Evolutionary conservation across 2,113 vertebrate genomes (phyloP).

Genomic region (Nibea coibor): DNA sequence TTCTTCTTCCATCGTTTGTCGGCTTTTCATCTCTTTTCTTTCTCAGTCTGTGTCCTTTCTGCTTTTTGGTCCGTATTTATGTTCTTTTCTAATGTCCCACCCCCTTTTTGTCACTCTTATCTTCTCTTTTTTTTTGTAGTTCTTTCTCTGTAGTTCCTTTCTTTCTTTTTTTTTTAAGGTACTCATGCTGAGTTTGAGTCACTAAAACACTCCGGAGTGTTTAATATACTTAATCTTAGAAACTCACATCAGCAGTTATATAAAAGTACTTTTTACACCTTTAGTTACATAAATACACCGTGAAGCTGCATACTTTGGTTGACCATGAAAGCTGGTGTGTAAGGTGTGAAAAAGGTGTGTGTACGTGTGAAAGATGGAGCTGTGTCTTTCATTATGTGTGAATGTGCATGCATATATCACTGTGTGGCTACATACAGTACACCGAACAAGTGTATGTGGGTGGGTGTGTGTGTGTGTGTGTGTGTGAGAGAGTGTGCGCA

Average conservation of each 20-base stretch:
- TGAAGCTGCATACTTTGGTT: neutral
- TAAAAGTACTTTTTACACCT: neutral
- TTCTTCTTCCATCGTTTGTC: conserved; percentile 21
- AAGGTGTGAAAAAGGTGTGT: neutral
- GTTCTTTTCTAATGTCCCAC: neutral
- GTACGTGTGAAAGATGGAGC: neutral
- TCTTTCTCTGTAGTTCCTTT: neutral
- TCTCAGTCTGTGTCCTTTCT: neutral
- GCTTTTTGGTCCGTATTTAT: neutral
- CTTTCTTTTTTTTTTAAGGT: neutral
- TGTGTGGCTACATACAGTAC: conserved; percentile 15
- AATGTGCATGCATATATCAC: neutral
- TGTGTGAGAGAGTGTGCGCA: neutral
- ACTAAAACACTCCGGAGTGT: neutral
- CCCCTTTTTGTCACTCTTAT: neutral
- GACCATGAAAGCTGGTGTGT: neutral
- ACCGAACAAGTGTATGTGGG: neutral
- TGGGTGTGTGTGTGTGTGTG: neutral
- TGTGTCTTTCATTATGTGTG: conserved; percentile 1
- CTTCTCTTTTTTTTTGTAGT: neutral
- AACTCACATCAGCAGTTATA: neutral
- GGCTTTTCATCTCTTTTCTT: conserved; percentile 10
- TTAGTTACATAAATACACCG: neutral
- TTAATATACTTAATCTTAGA: neutral
- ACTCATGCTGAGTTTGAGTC: neutral